Evolutionary conservation across 2,797 vertebrate species (phyloP).

Genomic region (Gorsachius magnificus): DNA sequence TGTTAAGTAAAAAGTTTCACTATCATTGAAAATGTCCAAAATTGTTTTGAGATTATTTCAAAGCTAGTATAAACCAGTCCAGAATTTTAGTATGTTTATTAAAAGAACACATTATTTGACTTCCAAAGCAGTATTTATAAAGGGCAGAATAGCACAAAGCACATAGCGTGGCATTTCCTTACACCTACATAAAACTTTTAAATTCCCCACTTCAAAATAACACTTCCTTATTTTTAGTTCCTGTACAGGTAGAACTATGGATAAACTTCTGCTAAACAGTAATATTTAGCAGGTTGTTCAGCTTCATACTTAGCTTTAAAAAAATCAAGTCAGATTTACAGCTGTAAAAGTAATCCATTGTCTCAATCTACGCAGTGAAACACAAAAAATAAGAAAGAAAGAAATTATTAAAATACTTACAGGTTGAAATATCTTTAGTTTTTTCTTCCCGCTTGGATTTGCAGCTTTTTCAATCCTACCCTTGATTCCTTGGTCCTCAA

Average conservation of each 20-base stretch:
- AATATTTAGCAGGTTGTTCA: neutral
- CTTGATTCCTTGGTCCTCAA: constrained; percentile 81
- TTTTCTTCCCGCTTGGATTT: constrained; percentile 97
- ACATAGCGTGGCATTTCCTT: neutral
- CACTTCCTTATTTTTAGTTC: neutral
- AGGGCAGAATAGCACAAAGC: neutral
- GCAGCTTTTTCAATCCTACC: constrained; percentile 95
- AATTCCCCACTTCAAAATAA: neutral
- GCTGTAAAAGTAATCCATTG: neutral
- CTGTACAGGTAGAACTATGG: neutral
- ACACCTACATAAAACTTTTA: neutral
- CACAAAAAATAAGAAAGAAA: neutral
- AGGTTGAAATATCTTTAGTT: constrained; percentile 99
- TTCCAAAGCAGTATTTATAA: neutral
- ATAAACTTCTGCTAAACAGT: neutral
- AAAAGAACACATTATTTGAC: neutral
- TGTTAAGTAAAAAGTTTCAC: neutral
- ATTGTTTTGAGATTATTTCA: neutral
- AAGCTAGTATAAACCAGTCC: neutral
- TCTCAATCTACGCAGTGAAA: neutral
- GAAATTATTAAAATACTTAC: constrained; percentile 79
- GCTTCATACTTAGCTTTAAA: neutral
- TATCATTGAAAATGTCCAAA: neutral
- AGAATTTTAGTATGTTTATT: neutral
- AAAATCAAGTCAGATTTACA: neutral